These are phyloP conservation scores for Hirtodrosophila duncani DNA, from an alignment of 2,888 invertebrate genomes.

Conservation along the genomic window DNA sequence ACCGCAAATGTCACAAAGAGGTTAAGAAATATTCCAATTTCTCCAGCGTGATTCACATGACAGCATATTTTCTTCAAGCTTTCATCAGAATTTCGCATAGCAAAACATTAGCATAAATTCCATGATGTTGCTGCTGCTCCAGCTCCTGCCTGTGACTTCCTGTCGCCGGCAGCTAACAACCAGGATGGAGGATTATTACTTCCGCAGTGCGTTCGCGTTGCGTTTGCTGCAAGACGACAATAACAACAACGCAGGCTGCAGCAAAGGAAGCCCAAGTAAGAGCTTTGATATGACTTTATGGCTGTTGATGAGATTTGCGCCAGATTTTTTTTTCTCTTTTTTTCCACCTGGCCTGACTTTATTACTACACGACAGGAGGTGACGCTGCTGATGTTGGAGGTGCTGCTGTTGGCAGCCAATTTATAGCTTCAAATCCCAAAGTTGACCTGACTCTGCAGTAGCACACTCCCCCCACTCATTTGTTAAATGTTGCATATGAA, in stretches of 20 bases:
- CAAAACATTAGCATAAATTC: constrained; percentile 57
- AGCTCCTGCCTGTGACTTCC: constrained; percentile 17
- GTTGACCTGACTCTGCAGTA: not conserved
- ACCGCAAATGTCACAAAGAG: no score
- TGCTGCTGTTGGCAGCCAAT: constrained; percentile 30
- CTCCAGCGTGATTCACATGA: constrained; percentile 21
- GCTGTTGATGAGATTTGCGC: constrained; percentile 55
- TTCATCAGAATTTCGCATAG: constrained; percentile 27
- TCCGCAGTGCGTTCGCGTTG: constrained; percentile 26
- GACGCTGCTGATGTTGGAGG: constrained; percentile 19
- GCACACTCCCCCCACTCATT: not conserved
- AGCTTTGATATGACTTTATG: constrained; percentile 47
- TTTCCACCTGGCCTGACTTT: constrained; percentile 31
- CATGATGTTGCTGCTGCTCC: constrained; percentile 34
- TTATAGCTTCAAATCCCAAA: constrained; percentile 26
- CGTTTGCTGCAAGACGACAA: no score
- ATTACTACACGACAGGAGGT: constrained; percentile 26
- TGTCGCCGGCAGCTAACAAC: constrained; percentile 26
- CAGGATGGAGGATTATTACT: constrained; percentile 20
- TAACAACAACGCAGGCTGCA: no score
- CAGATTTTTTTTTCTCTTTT: no score
- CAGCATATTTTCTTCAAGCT: constrained; percentile 21
- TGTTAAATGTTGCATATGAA: constrained; percentile 20
- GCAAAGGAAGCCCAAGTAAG: constrained; percentile 34
- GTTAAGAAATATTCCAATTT: no score